Evolutionary conservation across 2,113 vertebrate species (phyloP), one percentile per base, ranked within the genome.

Genomic region (Rhinopomastus cyanomelas): DNA sequence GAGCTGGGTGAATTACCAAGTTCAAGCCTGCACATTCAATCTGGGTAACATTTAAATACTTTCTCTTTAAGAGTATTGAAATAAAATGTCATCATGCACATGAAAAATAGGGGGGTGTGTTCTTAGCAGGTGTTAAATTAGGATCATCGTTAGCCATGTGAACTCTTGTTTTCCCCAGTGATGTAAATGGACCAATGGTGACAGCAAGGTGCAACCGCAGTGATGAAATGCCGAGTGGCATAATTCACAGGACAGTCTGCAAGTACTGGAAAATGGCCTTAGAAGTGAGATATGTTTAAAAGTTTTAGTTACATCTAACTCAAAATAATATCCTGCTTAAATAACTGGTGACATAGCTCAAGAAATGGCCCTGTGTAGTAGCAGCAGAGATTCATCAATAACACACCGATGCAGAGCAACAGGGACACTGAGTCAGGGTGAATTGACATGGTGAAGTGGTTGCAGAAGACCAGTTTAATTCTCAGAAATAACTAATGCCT

Each of bases 341-440:
- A 74, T 51, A 25, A 29, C n/a, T 16, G 32, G 34, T 7, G 51
- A 69, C 66, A 37, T 30, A 55, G 18, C 67, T 80, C 29, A 68
- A 91, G 67, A 57, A 92, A 34, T 48, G 44, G 17, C 36, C 30
- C 20, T 0, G 2, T 3, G 4, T 53, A 60, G 23, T 62, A 68
- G 87, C 62, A 65, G 6, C 23, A 68, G 57, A 49, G 32, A 39
- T 65, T 16, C 8, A n/a, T 7, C 69, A 85, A 46, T 11, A 67
- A 48, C 0, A 1, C 30, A 7, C 9, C 0, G 1, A 22, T 46
- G 64, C 8, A 9, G 29, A 69, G 26, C 51, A 62, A 16, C 0
- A 1, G n/a, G 34, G 29, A 61, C 57, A 11, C 36, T 20, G 7
- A 74, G 19, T 9, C 66, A 16, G 66, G 39, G 52, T 87, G 56